Base-by-base conservation (phyloP, 2,797 vertebrate species). In the Rhinatrema bivittatum region DNA sequence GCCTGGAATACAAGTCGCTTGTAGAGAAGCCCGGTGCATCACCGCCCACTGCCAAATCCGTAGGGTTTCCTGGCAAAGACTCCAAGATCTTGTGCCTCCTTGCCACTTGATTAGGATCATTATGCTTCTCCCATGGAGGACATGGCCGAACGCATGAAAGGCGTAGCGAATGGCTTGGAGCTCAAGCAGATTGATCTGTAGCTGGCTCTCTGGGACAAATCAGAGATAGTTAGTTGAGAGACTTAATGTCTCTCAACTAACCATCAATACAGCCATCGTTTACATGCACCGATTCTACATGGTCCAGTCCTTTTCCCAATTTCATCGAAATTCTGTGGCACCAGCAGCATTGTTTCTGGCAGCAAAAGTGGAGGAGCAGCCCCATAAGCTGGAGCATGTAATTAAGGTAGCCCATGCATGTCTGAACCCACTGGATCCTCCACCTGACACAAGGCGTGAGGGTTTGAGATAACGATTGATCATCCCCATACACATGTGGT, bases 231-330 rank as follows among this genome's bases (percentile, higher is more conserved):
- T n/a, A n/a, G n/a, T n/a, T n/a, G n/a, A n/a, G n/a, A n/a, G n/a
- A n/a, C n/a, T n/a, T n/a, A n/a, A n/a, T n/a, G n/a, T n/a, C 16
- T 94, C 93, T 15, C 93, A 97, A 42, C 85, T 97, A 14, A 94
- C 91, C 8, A 95, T 95, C 36, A 95, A 94, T 48, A 95, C 93
- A 5, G 91, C 92, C 42, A 97, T 97, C 18, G 91, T 97, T 28
- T 97, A 97, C 64, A 93, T 97, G 93, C 93, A 95, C 51, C 89
- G 93, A 4, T 97, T 95, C 72, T 97, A 95, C 60, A 97, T 97
- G 93, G 85, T 94, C 58, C 92, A 95, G 58, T 91, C 91, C 2
- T 97, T 97, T 69, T 94, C 88, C 25, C 85, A 90, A 50, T 94
- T 95, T 52, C 89, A 91, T 70, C 77, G 91, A 67, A 92, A 91